Evolutionary conservation across 2,797 vertebrate species (phyloP), one percentile per base, ranked within the genome.

Genomic region (Eutrigla gurnardus): DNA sequence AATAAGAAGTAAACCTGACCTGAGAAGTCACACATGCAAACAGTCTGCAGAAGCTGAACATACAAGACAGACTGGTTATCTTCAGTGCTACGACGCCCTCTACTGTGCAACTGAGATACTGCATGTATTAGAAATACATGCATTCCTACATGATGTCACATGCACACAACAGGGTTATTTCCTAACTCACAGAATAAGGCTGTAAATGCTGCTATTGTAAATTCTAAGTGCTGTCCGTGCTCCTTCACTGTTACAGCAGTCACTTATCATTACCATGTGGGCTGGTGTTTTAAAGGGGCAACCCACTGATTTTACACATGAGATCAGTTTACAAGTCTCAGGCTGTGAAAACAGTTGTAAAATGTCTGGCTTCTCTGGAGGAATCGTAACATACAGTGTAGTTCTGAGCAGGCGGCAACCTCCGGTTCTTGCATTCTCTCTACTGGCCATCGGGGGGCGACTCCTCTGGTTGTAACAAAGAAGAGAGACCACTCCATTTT

Each of bases 1-100:
- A 7, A 8, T 36, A 17, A 17, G 4, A 14, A 14, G 7, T 36
- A 36, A 46, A 55, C 10, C 32, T 36, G 14, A 10, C 11, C 35
- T 15, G 49, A 32, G 35, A 46, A 5, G 15, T 5, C 15, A 8
- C 39, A 43, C 59, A 25, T 35, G 17, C 46, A 62, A 15, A 13
- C 40, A 18, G 53, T 15, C 15, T 11, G 4, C 17, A 39, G 35
- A 55, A 36, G 2, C 53, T 36, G 13, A 2, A 53, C 5, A 11
- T 18, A 5, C 55, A 14, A 43, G 0, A n/a, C 39, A 42, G 57
- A 42, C 36, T 12, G 18, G 15, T 11, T 33, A 17, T 54, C 45
- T 50, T 33, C 47, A 13, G 50, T 50, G 53, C 45, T 58, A n/a
- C 32, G 4, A 59, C 15, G 60, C 71, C 77, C 64, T 49, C 84